These are phyloP conservation scores for Chelonoidis abingdonii DNA, from an alignment of 2,113 vertebrate genomes.

Conservation along the genomic window DNA sequence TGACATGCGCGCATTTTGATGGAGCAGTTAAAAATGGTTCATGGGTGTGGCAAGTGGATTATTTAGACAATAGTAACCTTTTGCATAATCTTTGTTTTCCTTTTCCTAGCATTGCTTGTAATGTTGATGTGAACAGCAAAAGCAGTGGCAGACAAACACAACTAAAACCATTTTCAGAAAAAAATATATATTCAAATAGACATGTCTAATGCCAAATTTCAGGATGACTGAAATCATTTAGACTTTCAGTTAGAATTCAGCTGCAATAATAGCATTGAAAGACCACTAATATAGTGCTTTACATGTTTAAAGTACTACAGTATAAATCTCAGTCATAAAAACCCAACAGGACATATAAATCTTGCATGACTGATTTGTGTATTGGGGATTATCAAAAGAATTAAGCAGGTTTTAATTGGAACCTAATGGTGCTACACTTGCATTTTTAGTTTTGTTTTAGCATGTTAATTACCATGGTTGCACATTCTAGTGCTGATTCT, in stretches of 20 bases:
- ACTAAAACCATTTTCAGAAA: background rate
- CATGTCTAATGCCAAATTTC: background rate
- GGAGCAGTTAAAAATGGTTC: background rate
- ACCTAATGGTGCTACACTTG: background rate
- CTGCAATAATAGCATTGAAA: background rate
- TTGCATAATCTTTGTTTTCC: background rate
- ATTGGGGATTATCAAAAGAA: background rate
- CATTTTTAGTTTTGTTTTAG: background rate
- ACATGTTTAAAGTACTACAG: background rate
- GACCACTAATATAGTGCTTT: background rate
- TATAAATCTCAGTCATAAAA: background rate
- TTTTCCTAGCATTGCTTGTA: background rate
- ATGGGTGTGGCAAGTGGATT: background rate
- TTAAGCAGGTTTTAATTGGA: background rate
- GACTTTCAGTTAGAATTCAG: background rate
- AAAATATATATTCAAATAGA: background rate
- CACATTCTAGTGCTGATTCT: background rate
- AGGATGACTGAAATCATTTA: background rate
- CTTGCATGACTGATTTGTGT: background rate
- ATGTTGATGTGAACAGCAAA: background rate
- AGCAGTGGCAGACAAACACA: background rate
- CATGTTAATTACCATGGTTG: background rate
- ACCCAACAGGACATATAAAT: background rate
- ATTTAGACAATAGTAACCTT: background rate
- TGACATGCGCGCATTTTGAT: background rate